phyloP scores from a whole-genome alignment of 2,888 invertebrate genomes.

The Melanophora roralis region DNA sequence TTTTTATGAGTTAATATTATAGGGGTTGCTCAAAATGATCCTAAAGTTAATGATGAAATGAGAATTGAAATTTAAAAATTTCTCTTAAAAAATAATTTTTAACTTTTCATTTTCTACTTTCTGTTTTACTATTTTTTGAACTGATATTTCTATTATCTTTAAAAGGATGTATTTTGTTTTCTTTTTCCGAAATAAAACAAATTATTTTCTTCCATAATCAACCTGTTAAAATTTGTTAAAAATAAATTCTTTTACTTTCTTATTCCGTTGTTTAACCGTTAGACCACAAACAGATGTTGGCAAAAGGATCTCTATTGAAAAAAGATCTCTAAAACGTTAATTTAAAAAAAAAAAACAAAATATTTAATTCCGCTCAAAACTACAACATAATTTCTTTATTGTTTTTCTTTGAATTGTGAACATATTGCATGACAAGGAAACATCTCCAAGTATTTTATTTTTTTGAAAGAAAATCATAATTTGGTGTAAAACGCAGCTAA shows the following conservation, averaged over 20 bases:
- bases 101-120: background rate
- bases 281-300: slow-evolving; percentile 41
- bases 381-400: slow-evolving; percentile 11
- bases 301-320: background rate
- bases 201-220: slow-evolving; percentile 26
- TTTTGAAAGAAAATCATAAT: slow-evolving; percentile 15
- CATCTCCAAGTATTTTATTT: background rate
- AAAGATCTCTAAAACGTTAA: background rate
- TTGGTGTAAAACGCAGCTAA: slow-evolving; percentile 58
- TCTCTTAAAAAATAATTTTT: background rate
- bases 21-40: no score
- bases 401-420: slow-evolving; percentile 32
- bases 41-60: background rate
- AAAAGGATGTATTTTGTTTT: background rate
- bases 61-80: no score
- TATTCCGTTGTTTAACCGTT: slow-evolving; percentile 12
- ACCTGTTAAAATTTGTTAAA: slow-evolving; percentile 51
- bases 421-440: slow-evolving; percentile 54
- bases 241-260: slow-evolving; percentile 54
- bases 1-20: no score
- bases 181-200: slow-evolving; percentile 6
- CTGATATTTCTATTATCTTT: slow-evolving; percentile 32
- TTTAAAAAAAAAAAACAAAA: background rate
- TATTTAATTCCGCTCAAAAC: background rate
- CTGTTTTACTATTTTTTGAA: slow-evolving; percentile 7